phyloP scores from a whole-genome alignment of 2,113 vertebrate genomes.

The Calidris pygmaea region DNA sequence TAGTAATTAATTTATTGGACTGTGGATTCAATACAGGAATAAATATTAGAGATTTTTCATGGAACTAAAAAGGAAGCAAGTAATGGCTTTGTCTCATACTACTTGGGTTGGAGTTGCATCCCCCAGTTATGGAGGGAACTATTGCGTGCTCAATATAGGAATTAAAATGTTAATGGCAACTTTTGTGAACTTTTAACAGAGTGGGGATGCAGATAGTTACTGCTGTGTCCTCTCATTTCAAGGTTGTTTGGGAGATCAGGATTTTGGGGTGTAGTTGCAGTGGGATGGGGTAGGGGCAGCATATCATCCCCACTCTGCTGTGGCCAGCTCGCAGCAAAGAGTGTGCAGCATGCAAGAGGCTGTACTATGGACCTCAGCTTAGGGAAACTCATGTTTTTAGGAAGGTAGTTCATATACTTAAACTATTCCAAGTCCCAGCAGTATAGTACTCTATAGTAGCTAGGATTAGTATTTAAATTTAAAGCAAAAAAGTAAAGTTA shows the following conservation, averaged over 20 bases:
- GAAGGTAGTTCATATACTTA: background rate
- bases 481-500: background rate
- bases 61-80: background rate
- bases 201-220: background rate
- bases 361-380: background rate
- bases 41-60: background rate
- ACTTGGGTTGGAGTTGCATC: background rate
- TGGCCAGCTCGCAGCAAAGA: background rate
- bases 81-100: background rate
- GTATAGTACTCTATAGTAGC: background rate
- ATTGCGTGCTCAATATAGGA: background rate
- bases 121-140: background rate
- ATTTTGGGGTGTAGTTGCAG: background rate
- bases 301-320: accelerated
- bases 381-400: background rate
- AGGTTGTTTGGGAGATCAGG: background rate
- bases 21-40: conserved; percentile 9
- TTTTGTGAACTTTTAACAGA: background rate
- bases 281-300: accelerated
- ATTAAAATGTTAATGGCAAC: background rate
- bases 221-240: background rate
- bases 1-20: conserved; percentile 15
- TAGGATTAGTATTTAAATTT: background rate
- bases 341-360: background rate
- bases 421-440: background rate